phyloP scores from a whole-genome alignment of 1,140 invertebrate species.

The Drosophila melanica region DNA sequence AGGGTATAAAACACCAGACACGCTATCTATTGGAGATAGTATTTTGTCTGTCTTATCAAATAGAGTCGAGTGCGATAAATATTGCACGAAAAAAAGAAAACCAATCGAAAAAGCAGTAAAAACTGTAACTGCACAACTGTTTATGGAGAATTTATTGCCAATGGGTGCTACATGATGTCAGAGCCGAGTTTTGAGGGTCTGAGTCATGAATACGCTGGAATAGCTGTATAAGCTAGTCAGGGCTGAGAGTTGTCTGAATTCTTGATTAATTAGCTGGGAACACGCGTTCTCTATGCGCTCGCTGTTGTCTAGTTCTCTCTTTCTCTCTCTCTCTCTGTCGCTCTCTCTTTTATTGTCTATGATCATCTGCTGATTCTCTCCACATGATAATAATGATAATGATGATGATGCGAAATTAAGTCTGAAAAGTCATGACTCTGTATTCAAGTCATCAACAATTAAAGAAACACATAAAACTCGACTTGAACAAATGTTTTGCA shows the following conservation, averaged over 20 bases:
- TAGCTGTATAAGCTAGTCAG: conserved; percentile 36
- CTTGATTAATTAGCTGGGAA: conserved; percentile 78
- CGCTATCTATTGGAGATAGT: conserved; percentile 19
- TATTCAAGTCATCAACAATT: conserved; percentile 36
- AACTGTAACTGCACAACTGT: conserved; percentile 13
- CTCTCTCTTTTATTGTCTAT: too few species aligned
- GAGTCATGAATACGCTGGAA: conserved; percentile 25
- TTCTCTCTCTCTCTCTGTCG: conserved; percentile 12
- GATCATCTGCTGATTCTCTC: conserved; percentile 8
- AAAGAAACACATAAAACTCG: conserved; percentile 29
- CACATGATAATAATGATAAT: conserved; percentile 14
- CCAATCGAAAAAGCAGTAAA: not conserved
- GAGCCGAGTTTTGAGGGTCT: conserved; percentile 18
- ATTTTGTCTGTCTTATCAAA: conserved; percentile 1
- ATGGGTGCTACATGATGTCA: conserved; percentile 39
- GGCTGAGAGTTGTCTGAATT: conserved; percentile 24
- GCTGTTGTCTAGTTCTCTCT: not conserved
- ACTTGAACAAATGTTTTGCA: conserved; percentile 42
- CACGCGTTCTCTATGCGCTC: conserved; percentile 22
- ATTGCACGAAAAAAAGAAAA: not conserved
- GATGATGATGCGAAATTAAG: conserved; percentile 40
- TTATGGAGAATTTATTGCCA: conserved; percentile 12
- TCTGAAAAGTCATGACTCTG: conserved; percentile 25
- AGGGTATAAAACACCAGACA: not conserved
- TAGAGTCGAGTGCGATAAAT: conserved; percentile 11